Evolutionary conservation across 2,797 vertebrate genomes (phyloP).

Genomic region (Micropoecilia bifurca): DNA sequence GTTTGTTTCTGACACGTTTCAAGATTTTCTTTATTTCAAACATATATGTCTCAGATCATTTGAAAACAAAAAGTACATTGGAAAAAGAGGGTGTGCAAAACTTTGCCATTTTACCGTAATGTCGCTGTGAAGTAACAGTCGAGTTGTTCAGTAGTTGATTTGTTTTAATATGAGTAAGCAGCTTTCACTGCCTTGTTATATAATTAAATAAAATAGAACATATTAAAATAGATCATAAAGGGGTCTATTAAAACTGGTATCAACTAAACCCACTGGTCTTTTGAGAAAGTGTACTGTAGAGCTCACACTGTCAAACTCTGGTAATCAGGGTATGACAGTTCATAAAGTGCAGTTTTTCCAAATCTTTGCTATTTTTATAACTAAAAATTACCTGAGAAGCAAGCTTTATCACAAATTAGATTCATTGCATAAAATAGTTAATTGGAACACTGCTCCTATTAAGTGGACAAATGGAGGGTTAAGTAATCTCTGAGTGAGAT

Average conservation of each 20-base stretch:
- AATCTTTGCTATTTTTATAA: not conserved
- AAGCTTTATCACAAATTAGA: slow-evolving; percentile 74
- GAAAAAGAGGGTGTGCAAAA: not conserved
- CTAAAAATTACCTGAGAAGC: not conserved
- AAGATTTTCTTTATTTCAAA: not conserved
- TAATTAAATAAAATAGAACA: slow-evolving; percentile 23
- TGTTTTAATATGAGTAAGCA: slow-evolving; percentile 18
- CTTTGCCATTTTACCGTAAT: slow-evolving; percentile 24
- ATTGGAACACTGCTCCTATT: slow-evolving; percentile 81
- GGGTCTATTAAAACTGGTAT: slow-evolving; percentile 7
- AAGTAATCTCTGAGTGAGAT: slow-evolving; percentile 71
- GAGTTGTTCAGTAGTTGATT: slow-evolving; percentile 28
- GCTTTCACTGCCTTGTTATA: slow-evolving; percentile 38
- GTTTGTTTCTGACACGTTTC: not conserved
- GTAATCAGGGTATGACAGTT: not conserved
- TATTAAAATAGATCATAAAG: slow-evolving; percentile 39
- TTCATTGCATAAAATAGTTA: slow-evolving; percentile 80
- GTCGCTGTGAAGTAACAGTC: slow-evolving; percentile 69
- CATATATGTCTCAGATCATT: not conserved
- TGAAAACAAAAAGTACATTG: not conserved
- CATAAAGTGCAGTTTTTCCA: not conserved
- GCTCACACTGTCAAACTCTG: not conserved
- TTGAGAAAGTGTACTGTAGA: not conserved
- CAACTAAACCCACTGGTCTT: slow-evolving; percentile 5
- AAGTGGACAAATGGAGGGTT: slow-evolving; percentile 81